Evolutionary conservation across 1,140 invertebrate species (phyloP).

Genomic region (Hycleus phaleratus): DNA sequence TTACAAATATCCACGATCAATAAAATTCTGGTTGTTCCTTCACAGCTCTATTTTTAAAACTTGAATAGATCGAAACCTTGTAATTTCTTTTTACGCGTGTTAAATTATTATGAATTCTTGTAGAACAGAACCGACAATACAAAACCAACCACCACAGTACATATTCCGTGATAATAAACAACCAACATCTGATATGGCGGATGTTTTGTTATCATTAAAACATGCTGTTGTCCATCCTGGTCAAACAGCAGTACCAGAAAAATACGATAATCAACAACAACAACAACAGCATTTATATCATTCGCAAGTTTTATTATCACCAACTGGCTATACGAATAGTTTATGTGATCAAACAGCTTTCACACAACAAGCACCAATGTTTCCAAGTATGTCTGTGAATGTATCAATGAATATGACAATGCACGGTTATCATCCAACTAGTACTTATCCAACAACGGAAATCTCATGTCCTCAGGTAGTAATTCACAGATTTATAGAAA

Average conservation of each 20-base stretch:
- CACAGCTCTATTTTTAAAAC: too few relatives aligned
- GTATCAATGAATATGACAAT: constrained; percentile 98
- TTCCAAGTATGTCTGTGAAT: constrained; percentile 90
- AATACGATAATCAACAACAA: constrained; percentile 26
- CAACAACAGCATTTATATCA: constrained; percentile 22
- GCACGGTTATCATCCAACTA: constrained; percentile 66
- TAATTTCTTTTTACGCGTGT: too few relatives aligned
- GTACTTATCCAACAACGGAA: constrained; percentile 45
- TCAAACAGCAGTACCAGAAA: constrained; percentile 26
- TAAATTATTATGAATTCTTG: constrained; percentile 7
- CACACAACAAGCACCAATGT: constrained; percentile 47
- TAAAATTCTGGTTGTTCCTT: too few relatives aligned
- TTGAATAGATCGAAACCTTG: too few relatives aligned
- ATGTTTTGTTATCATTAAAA: constrained; percentile 77
- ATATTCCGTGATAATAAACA: constrained; percentile 31
- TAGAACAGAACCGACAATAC: constrained; percentile 29
- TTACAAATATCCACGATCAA: too few relatives aligned
- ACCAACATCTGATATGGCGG: constrained; percentile 56
- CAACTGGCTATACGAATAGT: constrained; percentile 26
- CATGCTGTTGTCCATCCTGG: constrained; percentile 79
- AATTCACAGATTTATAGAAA: neutral
- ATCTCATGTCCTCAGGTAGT: constrained; percentile 55
- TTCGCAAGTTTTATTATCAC: constrained; percentile 34
- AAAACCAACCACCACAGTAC: constrained; percentile 26
- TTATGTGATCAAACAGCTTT: constrained; percentile 35